Conservation (phyloP, 1,140 invertebrate species). For the Rhysida immarginata region DNA sequence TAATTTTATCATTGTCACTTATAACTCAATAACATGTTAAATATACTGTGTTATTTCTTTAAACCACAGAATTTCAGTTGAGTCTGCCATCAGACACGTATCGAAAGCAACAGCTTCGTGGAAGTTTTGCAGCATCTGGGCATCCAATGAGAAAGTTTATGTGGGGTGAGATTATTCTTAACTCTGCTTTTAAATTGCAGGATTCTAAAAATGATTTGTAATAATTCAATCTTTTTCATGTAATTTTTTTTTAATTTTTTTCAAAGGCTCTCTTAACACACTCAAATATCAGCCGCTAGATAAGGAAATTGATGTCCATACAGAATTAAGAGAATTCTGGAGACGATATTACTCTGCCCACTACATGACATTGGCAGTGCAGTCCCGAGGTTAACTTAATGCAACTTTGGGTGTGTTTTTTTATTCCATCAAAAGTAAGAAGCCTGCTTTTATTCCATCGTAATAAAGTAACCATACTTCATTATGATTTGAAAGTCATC, state of each 20-base stretch:
- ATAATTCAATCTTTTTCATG: neutral
- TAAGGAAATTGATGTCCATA: constrained; percentile 29
- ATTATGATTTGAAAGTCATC: too few species aligned
- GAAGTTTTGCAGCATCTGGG: constrained; percentile 42
- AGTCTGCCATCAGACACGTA: constrained; percentile 46
- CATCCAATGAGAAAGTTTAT: constrained; percentile 63
- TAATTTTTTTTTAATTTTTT: too few species aligned
- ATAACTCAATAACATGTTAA: neutral
- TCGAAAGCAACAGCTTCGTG: constrained; percentile 56
- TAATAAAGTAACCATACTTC: too few species aligned
- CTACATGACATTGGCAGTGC: constrained; percentile 69
- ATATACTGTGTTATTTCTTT: neutral
- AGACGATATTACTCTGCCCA: constrained; percentile 71
- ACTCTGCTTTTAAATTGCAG: neutral
- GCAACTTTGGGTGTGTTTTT: too few species aligned
- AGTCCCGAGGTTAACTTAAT: constrained; percentile 46
- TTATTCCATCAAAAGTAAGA: too few species aligned
- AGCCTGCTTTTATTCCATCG: too few species aligned
- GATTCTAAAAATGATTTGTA: neutral
- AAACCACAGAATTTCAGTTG: constrained; percentile 51
- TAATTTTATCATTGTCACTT: neutral
- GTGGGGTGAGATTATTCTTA: constrained; percentile 50
- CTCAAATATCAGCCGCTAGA: constrained; percentile 28
- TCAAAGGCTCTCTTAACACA: constrained; percentile 30
- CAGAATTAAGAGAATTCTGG: constrained; percentile 56